Base-by-base conservation (phyloP, 1,140 invertebrate genomes). In the Drosophila malerkotliana region DNA sequence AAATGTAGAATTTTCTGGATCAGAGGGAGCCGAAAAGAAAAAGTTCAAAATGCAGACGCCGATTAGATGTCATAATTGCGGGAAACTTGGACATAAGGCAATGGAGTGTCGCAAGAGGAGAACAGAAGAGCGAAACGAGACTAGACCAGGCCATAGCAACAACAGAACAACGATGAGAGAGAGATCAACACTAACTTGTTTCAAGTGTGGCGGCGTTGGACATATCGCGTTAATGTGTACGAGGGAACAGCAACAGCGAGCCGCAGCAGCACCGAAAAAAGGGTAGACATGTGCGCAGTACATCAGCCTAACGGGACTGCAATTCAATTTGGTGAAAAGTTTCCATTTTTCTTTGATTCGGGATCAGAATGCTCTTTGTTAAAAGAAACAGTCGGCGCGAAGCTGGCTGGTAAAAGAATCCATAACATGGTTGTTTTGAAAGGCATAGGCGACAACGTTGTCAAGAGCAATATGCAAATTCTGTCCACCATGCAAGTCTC, bases 21-120 rank as follows among this genome's bases (percentile, higher is more conserved):
- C 26, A 28, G 26, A 28, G 26, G 26, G 26, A 28, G 5, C 26
- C 26, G 26, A 28, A 7, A 28, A 7, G 26, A 28, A 28, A 4
- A 28, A 5, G 6, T 28, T 28, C 26, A 44, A 30, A 28, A 12
- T 51, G 47, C 57, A 51, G 12, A 9, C 32, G 28, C 47, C 21
- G 14, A 32, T 60, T 9, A 32, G 39, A 34, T 62, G 51, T 14
- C 28, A 47, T 37, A 24, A 28, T 21, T 61, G 58, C 28, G 51
- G 28, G 0, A 53, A 30, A 10, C 14, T 45, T 6, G 37, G 58
- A 9, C 58, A 61, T 6, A 61, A 53, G 15, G 15, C 39, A 30
- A 18, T 28, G 15, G 28, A 54, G 2, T 45, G 59, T 21, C 15
- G 37, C 10, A 53, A 47, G 41, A 54, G 18, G n/a, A 54, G 4